A percentile compares a stretch with the other conserved stretches of the same genome.
phyloP scores from a whole-genome alignment of 2,113 vertebrate genomes.

The Megalops atlanticus region DNA sequence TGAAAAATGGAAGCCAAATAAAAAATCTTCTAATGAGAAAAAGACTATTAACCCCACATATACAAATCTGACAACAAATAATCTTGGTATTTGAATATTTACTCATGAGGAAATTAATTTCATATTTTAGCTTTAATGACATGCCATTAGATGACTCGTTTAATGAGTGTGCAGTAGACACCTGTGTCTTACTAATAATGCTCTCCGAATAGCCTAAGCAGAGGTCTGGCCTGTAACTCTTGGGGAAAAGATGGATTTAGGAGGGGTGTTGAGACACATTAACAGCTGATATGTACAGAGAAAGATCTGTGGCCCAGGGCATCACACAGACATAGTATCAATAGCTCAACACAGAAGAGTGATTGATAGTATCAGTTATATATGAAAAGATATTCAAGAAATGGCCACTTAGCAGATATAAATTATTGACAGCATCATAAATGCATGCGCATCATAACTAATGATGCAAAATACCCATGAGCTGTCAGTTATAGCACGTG shows the following conservation, averaged over 20 bases:
- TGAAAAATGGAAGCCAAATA: too few species aligned
- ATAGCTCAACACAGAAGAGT: not conserved
- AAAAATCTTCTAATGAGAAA: too few species aligned
- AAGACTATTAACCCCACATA: too few species aligned
- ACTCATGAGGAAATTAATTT: too few species aligned
- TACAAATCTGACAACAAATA: too few species aligned
- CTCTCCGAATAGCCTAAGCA: not conserved
- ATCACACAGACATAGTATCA: not conserved
- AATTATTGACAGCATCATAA: not conserved
- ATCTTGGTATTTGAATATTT: too few species aligned
- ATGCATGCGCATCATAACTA: not conserved
- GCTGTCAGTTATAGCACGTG: not conserved
- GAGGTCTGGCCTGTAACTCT: not conserved
- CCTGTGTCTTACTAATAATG: not conserved
- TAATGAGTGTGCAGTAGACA: too few species aligned
- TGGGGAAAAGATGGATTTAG: not conserved
- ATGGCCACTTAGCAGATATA: not conserved
- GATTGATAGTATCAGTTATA: not conserved
- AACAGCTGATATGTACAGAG: not conserved
- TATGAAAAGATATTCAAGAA: not conserved
- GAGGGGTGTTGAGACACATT: not conserved
- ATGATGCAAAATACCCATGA: not conserved
- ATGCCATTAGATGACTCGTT: too few species aligned
- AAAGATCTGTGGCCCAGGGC: not conserved
- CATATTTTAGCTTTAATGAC: too few species aligned